phyloP scores from a whole-genome alignment of 2,113 vertebrate genomes.

The Pyxicephalus adspersus region DNA sequence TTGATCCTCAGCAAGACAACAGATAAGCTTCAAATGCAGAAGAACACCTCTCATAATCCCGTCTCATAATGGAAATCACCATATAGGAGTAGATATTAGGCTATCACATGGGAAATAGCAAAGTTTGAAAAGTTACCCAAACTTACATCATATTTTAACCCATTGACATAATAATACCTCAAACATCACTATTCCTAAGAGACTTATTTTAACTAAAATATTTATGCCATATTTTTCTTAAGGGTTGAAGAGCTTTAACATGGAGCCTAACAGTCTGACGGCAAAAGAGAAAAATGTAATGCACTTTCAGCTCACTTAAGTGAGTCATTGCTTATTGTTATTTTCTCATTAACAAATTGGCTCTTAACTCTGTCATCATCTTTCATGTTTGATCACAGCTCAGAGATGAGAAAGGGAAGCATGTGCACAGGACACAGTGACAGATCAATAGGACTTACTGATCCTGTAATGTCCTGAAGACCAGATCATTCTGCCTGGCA shows the following conservation, averaged over 20 bases:
- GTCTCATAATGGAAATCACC: too few species aligned
- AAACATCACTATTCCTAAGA: background rate
- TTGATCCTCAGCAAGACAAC: too few species aligned
- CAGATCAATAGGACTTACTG: constrained; percentile 12
- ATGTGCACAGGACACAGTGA: background rate
- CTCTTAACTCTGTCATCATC: constrained; percentile 1
- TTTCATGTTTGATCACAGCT: background rate
- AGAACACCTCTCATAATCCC: too few species aligned
- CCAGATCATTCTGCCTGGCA: constrained; percentile 4
- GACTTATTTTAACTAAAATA: constrained; percentile 22
- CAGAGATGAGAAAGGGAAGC: background rate
- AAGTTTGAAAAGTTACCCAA: too few species aligned
- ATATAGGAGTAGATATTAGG: too few species aligned
- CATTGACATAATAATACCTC: background rate
- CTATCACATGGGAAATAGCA: too few species aligned
- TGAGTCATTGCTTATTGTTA: background rate
- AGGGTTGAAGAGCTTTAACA: background rate
- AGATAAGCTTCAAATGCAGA: too few species aligned
- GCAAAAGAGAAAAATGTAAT: background rate
- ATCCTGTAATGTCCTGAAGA: constrained; percentile 9
- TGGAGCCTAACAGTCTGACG: constrained; percentile 32
- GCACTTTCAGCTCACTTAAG: background rate
- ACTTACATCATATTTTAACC: too few species aligned
- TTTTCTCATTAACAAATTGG: background rate
- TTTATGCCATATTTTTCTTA: background rate